Conservation (phyloP, 2,113 vertebrate species). For the Plecturocebus donacophilus region DNA sequence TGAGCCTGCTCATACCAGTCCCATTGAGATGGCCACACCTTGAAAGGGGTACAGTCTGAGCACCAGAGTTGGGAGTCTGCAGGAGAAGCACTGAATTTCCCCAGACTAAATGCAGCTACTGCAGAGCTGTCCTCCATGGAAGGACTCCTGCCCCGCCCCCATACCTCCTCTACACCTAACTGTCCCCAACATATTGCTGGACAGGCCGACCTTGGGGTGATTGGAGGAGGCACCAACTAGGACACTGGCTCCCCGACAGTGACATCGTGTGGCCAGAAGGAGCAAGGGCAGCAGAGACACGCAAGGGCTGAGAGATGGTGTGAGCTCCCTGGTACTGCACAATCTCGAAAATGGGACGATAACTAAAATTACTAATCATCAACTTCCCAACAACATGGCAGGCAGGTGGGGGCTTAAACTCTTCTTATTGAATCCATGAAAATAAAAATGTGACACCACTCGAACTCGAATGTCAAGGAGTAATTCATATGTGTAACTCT, state of each 20-base stretch:
- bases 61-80: not conserved
- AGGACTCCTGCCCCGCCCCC: not conserved
- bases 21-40: not conserved
- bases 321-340: not conserved
- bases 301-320: not conserved
- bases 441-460: not conserved
- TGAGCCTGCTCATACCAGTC: not conserved
- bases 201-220: not conserved
- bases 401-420: not conserved
- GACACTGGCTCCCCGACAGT: slow-evolving; percentile 24
- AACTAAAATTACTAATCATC: not conserved
- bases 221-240: not conserved
- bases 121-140: not conserved
- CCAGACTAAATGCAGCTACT: not conserved
- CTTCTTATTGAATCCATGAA: not conserved
- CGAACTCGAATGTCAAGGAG: not conserved
- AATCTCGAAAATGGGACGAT: not conserved
- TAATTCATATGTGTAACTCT: not conserved
- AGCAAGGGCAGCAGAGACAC: slow-evolving; percentile 6
- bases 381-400: not conserved
- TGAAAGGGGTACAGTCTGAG: not conserved
- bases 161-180: not conserved
- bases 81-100: not conserved
- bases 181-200: not conserved
- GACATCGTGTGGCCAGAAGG: slow-evolving; percentile 55